Percentiles rank a stretch among this genome's conserved stretches.
Evolutionary conservation across 1,140 invertebrate genomes (phyloP).

Genomic region (Riptortus pedestris): DNA sequence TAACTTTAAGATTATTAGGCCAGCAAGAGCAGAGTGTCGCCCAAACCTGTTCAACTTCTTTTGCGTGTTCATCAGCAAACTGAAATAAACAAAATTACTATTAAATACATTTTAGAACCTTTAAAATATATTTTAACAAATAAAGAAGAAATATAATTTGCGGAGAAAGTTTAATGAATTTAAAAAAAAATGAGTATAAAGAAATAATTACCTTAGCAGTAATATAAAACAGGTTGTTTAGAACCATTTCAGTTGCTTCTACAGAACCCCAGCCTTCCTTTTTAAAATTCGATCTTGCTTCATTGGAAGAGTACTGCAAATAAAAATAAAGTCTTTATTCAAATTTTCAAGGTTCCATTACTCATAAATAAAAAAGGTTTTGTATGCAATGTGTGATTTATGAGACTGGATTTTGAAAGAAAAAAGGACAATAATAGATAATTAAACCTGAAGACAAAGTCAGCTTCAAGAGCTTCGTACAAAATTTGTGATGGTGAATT

Average conservation of each 20-base stretch:
- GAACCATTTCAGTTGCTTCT: slow-evolving; percentile 98
- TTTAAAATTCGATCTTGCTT: slow-evolving; percentile 50
- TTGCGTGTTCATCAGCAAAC: slow-evolving; percentile 90
- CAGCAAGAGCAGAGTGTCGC: slow-evolving; percentile 87
- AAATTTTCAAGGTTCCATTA: slow-evolving; percentile 1
- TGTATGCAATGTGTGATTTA: no score
- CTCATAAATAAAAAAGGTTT: no score
- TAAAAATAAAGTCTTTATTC: slow-evolving; percentile 18
- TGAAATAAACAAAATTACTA: slow-evolving; percentile 39
- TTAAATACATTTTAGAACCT: not conserved
- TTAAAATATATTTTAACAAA: no score
- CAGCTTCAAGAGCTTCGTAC: no score
- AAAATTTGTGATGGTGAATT: no score
- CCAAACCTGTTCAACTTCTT: slow-evolving; percentile 93
- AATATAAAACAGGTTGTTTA: slow-evolving; percentile 97
- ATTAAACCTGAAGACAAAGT: no score
- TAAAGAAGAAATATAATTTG: no score
- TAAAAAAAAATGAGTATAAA: no score
- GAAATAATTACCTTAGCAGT: slow-evolving; percentile 70
- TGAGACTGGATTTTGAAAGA: no score
- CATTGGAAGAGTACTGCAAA: slow-evolving; percentile 58
- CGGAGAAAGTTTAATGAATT: no score
- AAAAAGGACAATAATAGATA: no score
- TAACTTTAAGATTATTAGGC: slow-evolving; percentile 94
- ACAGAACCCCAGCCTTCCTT: slow-evolving; percentile 92